Conservation (phyloP, 2,797 vertebrate genomes). For the Tauraco hartlaubi region DNA sequence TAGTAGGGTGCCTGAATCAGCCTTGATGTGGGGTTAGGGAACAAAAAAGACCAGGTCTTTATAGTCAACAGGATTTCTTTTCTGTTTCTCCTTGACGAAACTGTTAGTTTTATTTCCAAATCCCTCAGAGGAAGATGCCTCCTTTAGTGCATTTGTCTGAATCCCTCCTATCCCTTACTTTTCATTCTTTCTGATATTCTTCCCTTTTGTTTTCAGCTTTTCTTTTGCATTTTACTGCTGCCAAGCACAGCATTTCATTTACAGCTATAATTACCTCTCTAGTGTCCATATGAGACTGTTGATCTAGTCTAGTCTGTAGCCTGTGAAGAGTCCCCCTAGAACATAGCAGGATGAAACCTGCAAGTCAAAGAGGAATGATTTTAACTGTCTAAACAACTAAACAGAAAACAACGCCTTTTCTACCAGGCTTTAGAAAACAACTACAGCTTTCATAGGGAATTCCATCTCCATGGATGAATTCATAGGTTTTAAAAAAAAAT, state of each 20-base stretch:
- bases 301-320: neutral
- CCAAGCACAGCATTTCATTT: neutral
- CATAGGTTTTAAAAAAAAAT: neutral
- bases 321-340: neutral
- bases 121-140: neutral
- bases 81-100: neutral
- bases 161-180: neutral
- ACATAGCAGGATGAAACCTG: neutral
- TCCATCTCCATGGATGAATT: neutral
- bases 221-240: neutral
- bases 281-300: neutral
- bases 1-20: conserved; percentile 38
- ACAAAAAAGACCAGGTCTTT: neutral
- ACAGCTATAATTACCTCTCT: neutral
- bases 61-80: neutral
- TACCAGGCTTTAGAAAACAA: neutral
- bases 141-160: neutral
- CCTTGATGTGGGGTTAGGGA: neutral
- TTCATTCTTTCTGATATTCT: neutral
- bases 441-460: neutral
- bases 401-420: neutral
- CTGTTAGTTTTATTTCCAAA: neutral
- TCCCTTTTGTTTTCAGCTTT: neutral
- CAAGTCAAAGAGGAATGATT: neutral
- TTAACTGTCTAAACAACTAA: neutral